A percentile compares a stretch with the other conserved stretches of the same genome.
phyloP scores from a whole-genome alignment of 1,140 invertebrate genomes.

The Brachionus rubens region DNA sequence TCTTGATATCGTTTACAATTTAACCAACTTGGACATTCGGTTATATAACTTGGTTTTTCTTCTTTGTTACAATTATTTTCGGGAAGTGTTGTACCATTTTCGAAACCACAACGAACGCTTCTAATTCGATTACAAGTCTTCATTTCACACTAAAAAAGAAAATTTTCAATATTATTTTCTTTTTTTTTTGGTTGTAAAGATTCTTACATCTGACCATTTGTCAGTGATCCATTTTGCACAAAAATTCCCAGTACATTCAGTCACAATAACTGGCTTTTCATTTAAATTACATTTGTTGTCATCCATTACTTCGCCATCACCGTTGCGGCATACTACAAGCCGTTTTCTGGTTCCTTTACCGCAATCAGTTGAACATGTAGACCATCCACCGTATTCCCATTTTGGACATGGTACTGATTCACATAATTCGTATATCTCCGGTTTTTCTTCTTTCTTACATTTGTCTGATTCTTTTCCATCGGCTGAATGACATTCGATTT shows the following conservation, averaged over 20 bases:
- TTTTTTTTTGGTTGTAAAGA: not conserved
- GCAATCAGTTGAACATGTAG: conserved; percentile 28
- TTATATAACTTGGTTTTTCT: conserved; percentile 20
- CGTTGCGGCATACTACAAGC: not conserved
- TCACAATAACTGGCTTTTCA: not conserved
- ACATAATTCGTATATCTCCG: conserved; percentile 16
- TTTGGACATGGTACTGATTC: conserved; percentile 22
- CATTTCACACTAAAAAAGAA: conserved; percentile 30
- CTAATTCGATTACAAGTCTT: conserved; percentile 20
- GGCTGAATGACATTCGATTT: not conserved
- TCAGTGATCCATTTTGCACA: conserved; percentile 34
- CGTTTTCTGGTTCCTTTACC: not conserved
- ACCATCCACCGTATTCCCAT: conserved; percentile 21
- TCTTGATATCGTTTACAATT: not conserved
- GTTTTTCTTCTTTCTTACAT: conserved; percentile 11
- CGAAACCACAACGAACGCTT: conserved; percentile 3
- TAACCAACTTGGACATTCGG: conserved; percentile 13
- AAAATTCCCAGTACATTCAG: not conserved
- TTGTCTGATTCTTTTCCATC: not conserved
- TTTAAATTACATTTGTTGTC: not conserved
- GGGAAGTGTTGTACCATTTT: not conserved
- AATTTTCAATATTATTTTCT: not conserved
- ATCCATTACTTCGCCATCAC: not conserved
- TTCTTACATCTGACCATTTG: conserved; percentile 41
- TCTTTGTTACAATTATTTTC: conserved; percentile 1